Percentiles rank a stretch among this genome's conserved stretches.
Conservation (phyloP, 2,888 invertebrate genomes). For the Pelosia muscerda region DNA sequence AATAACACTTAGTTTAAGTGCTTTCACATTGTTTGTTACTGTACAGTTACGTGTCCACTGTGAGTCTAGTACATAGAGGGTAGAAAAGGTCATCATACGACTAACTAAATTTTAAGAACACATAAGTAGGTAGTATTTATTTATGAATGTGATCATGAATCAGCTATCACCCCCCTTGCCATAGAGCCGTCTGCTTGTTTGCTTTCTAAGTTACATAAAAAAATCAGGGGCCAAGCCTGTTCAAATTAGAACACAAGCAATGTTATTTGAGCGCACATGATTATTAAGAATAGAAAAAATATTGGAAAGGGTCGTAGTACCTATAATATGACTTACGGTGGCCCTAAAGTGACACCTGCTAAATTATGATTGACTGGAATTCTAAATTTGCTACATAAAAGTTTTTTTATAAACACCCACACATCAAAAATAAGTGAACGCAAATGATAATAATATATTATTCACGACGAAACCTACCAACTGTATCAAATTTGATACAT, state of each 20-base stretch:
- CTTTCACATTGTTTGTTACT: not conserved
- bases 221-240: not conserved
- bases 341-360: not conserved
- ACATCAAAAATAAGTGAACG: slow-evolving; percentile 35
- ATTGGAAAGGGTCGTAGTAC: not conserved
- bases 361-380: not conserved
- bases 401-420: not conserved
- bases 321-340: not conserved
- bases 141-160: too few relatives aligned
- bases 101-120: too few relatives aligned
- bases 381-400: not conserved
- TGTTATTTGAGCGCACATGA: not conserved
- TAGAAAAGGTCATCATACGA: too few relatives aligned
- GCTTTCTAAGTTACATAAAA: too few relatives aligned
- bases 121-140: too few relatives aligned
- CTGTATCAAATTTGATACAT: slow-evolving; percentile 36
- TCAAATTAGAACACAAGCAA: not conserved
- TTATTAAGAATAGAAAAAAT: not conserved
- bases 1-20: not conserved
- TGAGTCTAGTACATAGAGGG: not conserved
- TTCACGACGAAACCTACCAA: slow-evolving; percentile 29
- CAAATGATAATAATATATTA: slow-evolving; percentile 37
- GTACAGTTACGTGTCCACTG: not conserved
- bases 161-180: too few relatives aligned
- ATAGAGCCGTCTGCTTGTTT: too few relatives aligned